Evolutionary conservation across 2,113 vertebrate species (phyloP), one percentile per base, ranked within the genome.

Genomic region (Atractosteus spatula): DNA sequence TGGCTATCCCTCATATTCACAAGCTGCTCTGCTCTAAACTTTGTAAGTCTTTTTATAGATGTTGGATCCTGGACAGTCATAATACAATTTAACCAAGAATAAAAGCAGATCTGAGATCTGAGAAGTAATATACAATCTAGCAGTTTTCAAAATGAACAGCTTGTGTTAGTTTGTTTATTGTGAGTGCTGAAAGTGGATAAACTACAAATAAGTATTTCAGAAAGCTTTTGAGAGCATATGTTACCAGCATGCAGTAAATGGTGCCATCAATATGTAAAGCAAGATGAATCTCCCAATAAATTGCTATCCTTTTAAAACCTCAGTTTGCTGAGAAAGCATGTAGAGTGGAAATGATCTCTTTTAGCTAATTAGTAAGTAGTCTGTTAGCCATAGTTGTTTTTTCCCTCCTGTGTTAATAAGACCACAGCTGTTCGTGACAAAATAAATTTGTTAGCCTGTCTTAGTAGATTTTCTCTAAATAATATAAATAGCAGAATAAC

Each of bases 381-480:
- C 77, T 77, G 75, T 73, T 79, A 85, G 81, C 74, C 76, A 80
- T 7, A 61, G 64, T 68, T 69, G 69, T 77, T 78, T 74, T 68
- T 56, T 69, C 54, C 51, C 69, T 74, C 51, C 69, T 88, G 83
- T 82, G 78, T 86, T 88, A 92, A 85, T 77, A 79, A 81, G 81
- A 81, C 82, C 83, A 82, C 88, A 92, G 87, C 90, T 92, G 87
- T 87, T 88, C 64, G 3, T 82, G 86, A 88, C 87, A 90, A 87
- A 81, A 88, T 83, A 72, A 78, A 89, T 94, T 91, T 92, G 89
- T 92, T 86, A 91, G 68, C 83, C 86, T 92, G 91, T 91, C 85
- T 77, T 82, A 78, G 81, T 75, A 8, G 3, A 86, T 90, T 86
- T 81, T 74, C 64, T 66, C 77, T 80, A 83, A 85, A 70, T 80